These are phyloP conservation scores for Dynastes hyllus DNA, from an alignment of 2,888 invertebrate species.

Conservation along the genomic window DNA sequence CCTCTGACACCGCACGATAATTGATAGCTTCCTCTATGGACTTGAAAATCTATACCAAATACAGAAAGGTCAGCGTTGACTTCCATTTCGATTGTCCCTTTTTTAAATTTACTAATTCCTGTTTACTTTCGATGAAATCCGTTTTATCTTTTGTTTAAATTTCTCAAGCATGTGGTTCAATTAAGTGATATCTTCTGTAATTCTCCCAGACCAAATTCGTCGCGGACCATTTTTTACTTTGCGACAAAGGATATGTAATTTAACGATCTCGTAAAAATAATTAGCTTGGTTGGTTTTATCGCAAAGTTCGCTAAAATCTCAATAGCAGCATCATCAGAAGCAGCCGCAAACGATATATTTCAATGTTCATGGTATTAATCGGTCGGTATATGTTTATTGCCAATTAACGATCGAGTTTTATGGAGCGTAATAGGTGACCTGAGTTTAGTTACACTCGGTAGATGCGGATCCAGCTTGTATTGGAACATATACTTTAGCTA, in stretches of 20 bases:
- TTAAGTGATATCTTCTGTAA: conserved; percentile 5
- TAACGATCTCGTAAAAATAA: conserved; percentile 20
- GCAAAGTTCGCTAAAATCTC: not conserved
- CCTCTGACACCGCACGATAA: conserved; percentile 26
- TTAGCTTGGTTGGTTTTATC: conserved; percentile 10
- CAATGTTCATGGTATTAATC: conserved; percentile 15
- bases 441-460: conserved; percentile 6
- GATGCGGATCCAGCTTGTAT: not conserved
- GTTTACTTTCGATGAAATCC: not conserved
- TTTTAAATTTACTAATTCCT: not conserved
- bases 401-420: conserved; percentile 31
- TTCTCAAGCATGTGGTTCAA: not conserved
- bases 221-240: not conserved
- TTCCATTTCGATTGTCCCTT: conserved; percentile 5
- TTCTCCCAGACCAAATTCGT: not conserved
- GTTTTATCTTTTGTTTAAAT: no score
- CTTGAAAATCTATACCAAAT: conserved; percentile 30
- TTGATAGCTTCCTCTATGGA: conserved; percentile 36
- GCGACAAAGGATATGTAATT: not conserved
- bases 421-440: conserved; percentile 12
- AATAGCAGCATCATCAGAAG: conserved; percentile 19
- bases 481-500: not conserved
- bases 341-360: not conserved
- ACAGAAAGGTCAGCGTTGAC: not conserved
- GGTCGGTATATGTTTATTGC: conserved; percentile 39